Conservation (phyloP, 2,888 invertebrate species). For the Drepana falcataria region DNA sequence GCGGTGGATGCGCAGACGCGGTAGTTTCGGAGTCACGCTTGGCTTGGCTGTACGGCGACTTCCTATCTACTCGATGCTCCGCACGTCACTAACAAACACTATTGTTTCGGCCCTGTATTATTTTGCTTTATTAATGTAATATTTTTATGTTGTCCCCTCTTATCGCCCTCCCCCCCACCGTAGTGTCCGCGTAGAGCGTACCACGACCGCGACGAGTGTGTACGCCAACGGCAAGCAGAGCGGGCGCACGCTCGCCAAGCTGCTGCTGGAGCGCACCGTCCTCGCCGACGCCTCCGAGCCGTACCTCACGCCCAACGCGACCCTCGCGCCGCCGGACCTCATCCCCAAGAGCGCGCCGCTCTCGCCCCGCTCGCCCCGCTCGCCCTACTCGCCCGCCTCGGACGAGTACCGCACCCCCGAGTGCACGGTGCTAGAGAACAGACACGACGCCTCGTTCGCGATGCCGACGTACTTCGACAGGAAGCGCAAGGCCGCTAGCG, state of each 20-base stretch:
- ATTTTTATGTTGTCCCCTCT: conserved; percentile 35
- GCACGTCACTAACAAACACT: conserved; percentile 58
- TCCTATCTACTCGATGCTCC: conserved; percentile 24
- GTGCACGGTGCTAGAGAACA: conserved; percentile 29
- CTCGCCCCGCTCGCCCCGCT: conserved; percentile 11
- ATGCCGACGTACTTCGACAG: conserved; percentile 73
- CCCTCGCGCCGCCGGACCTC: conserved; percentile 58
- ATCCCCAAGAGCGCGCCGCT: conserved; percentile 40
- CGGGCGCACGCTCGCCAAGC: conserved; percentile 43
- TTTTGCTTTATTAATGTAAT: conserved; percentile 49
- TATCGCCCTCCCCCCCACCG: conserved; percentile 23
- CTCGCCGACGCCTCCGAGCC: conserved; percentile 46
- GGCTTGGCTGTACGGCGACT: conserved; percentile 23
- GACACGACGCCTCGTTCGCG: conserved; percentile 50
- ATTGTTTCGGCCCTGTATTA: conserved; percentile 23
- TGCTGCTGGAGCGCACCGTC: conserved; percentile 44
- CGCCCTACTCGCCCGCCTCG: conserved; percentile 33
- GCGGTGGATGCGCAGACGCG: neutral
- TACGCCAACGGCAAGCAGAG: conserved; percentile 36
- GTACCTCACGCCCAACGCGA: conserved; percentile 57
- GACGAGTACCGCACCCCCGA: conserved; percentile 58
- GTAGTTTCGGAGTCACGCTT: neutral
- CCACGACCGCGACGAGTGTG: conserved; percentile 36
- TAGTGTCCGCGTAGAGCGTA: conserved; percentile 52
- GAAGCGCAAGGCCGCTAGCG: conserved; percentile 52